Conservation (phyloP, 1,140 invertebrate species). For the Zaprionus tsacasi region DNA sequence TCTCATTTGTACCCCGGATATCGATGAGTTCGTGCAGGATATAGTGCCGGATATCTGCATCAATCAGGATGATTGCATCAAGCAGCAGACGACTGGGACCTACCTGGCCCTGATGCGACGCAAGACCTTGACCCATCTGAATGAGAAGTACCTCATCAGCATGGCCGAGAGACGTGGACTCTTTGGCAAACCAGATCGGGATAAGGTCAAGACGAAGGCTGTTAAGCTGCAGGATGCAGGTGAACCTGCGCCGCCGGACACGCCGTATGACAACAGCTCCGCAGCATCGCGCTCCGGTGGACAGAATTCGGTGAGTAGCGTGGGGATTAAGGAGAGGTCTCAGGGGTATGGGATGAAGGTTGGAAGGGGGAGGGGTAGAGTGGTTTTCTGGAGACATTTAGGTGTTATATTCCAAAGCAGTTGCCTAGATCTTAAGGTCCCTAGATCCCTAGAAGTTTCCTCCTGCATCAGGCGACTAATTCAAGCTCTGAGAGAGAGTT, state of each 20-base stretch:
- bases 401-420: no score
- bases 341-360: not conserved
- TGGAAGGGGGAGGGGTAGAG: no score
- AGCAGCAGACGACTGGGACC: slow-evolving; percentile 86
- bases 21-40: slow-evolving; percentile 89
- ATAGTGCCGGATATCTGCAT: slow-evolving; percentile 86
- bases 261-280: slow-evolving; percentile 53
- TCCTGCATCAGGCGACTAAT: no score
- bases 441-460: no score
- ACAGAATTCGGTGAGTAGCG: slow-evolving; percentile 60
- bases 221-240: slow-evolving; percentile 56
- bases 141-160: slow-evolving; percentile 92
- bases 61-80: slow-evolving; percentile 84
- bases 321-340: not conserved
- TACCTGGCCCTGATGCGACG: slow-evolving; percentile 89
- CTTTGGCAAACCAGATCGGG: slow-evolving; percentile 86
- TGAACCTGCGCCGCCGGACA: slow-evolving; percentile 47
- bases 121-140: slow-evolving; percentile 89
- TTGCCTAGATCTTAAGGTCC: no score
- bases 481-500: no score
- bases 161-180: slow-evolving; percentile 91
- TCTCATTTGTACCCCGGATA: slow-evolving; percentile 86
- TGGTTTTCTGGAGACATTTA: no score
- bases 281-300: slow-evolving; percentile 42
- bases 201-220: slow-evolving; percentile 54